Evolutionary conservation across 2,888 invertebrate species (phyloP), one percentile per base, ranked within the genome.

Genomic region (Acholoe squamosa): DNA sequence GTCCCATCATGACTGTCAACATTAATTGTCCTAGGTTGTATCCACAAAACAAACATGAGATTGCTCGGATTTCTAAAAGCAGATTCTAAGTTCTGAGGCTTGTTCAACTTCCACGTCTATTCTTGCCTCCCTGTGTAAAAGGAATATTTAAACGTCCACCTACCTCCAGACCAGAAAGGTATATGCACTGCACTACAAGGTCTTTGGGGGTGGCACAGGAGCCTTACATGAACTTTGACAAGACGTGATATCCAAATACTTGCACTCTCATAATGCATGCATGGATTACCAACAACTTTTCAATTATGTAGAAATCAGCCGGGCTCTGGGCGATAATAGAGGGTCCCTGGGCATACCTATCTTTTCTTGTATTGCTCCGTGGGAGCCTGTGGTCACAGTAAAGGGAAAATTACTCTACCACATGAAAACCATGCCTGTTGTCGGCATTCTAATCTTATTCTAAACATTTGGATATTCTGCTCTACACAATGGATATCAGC

Each of bases 321-420:
- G 28, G 25, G 31, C 5, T 3, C 28, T 28, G 71, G 25, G 71
- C 31, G 71, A 22, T 71, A 71, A 28, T 28, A 28, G 71, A 71
- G 7, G 31, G 31, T 22, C 71, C 71, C 28, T n/a, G 14, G 71
- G 25, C 71, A 16, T 28, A 25, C 31, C 71, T 71, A 71, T 71
- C 71, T 71, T 71, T 71, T 71, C 71, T 71, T 28, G 71, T 71
- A 71, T 71, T 28, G 25, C 71, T 22, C 71, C 71, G 25, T 14
- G n/a, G 14, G 14, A 71, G 31, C 71, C 7, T 28, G 28, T 0
- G 16, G 71, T 28, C 25, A 71, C 71, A 71, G 25, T n/a, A 25
- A 25, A 25, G 71, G 3, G 71, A 71, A 71, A 71, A 71, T 71
- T 71, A 28, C 71, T 5, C 25, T 16, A 25, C 0, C 71, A 28